Base-by-base conservation (phyloP, 2,797 vertebrate genomes). In the Harpagifer antarcticus region DNA sequence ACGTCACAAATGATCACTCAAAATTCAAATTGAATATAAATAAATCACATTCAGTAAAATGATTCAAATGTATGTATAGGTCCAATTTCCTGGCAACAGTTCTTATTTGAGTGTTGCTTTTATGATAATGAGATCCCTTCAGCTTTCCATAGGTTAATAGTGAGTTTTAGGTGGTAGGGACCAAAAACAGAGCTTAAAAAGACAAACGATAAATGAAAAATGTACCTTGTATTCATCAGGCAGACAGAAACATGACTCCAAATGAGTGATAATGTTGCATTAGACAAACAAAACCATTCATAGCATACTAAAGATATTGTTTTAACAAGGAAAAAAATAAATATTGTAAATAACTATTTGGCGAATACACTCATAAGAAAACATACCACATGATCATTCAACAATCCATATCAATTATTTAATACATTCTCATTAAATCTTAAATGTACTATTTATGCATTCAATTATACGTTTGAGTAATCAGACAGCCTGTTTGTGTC, bases 1-100 rank as follows among this genome's bases (percentile, higher is more conserved):
- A 64, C 6, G 15, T 44, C 43, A 44, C 48, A 33, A 45, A 50
- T 60, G 10, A 67, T 67, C 56, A 75, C 37, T 61, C 58, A 56
- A 31, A 75, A 71, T 13, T 53, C 20, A 53, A 67, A 81, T 14
- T 81, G 45, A 67, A 72, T 42, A 58, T 53, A 58, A 62, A 67
- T 72, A 67, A 68, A 57, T 45, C 63, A 63, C 13, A 23, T 20
- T 57, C 62, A 31, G 23, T 44, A 64, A 23, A 69, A 59, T 55
- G 14, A 62, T 45, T 66, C 54, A 69, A 23, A 48, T 33, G 61
- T 9, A 50, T 67, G 50, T 3, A 42, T 27, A 50, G 31, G 2
- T 31, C 8, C 16, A 37, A 15, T 40, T 63, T 19, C 11, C 42
- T 61, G 1, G 7, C 11, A 55, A 11, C 33, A 17, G 55, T 37